Conservation (phyloP, 2,888 invertebrate species). For the Trilocha varians region DNA sequence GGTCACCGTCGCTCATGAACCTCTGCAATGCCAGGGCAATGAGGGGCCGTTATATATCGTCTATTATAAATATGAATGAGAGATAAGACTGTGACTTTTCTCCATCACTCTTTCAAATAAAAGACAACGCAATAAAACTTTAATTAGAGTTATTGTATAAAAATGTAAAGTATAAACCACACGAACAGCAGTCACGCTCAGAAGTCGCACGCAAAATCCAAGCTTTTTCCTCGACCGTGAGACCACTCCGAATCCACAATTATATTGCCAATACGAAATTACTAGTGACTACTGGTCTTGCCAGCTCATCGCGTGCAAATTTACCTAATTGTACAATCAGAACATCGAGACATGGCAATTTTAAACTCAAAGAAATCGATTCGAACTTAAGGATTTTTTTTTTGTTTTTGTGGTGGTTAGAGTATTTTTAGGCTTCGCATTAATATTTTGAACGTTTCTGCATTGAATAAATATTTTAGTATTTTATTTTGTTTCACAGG, state of each 20-base stretch:
- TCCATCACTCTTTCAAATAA: too few species aligned
- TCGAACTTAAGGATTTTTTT: too few species aligned
- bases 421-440: neutral
- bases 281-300: conserved; percentile 59
- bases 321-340: conserved; percentile 58
- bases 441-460: neutral
- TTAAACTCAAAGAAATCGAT: neutral
- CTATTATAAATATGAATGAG: too few species aligned
- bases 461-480: conserved; percentile 1
- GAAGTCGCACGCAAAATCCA: neutral
- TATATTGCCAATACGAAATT: conserved; percentile 50
- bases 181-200: neutral
- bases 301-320: conserved; percentile 51
- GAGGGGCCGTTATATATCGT: too few species aligned
- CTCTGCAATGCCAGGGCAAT: too few species aligned
- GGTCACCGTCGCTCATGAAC: too few species aligned
- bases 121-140: conserved; percentile 3
- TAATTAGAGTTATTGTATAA: conserved; percentile 2
- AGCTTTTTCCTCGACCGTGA: conserved; percentile 24
- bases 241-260: conserved; percentile 41
- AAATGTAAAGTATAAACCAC: conserved; percentile 1
- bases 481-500: conserved; percentile 70
- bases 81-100: too few species aligned
- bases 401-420: too few species aligned
- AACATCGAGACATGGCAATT: conserved; percentile 57